Evolutionary conservation across 2,797 vertebrate species (phyloP), one percentile per base, ranked within the genome.

Genomic region (Enteromius anoplus): DNA sequence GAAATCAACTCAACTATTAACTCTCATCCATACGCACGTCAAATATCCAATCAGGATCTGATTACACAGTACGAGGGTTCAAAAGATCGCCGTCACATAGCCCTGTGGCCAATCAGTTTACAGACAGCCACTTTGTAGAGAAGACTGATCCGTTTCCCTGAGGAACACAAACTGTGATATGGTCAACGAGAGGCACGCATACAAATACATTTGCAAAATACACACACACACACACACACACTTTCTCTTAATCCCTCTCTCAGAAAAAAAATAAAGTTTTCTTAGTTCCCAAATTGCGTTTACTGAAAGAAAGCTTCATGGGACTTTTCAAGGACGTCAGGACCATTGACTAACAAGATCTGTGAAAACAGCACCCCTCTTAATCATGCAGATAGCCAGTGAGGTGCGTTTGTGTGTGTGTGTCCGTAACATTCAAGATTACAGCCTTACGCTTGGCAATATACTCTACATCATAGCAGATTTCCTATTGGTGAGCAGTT

Each of bases 291-390:
- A 81, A 8, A 55, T 85, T 87, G 90, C 84, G 78, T 64, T 32
- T 64, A n/a, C 3, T 80, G 53, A 86, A 85, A 79, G 34, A 62
- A 86, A 60, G 64, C 90, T 90, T 90, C 83, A 81, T 80, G 70
- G 87, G 89, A 89, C 80, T 81, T 92, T 88, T 94, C 93, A 94
- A 94, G 93, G 89, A 91, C 87, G 89, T 91, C 92, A 94, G 93
- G 93, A 94, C 91, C 87, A 82, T 89, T 75, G 88, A 77, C 51
- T 75, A 64, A 26, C 10, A 71, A 60, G 11, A 72, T 72, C 21
- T 64, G 34, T 40, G 40, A 58, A 70, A 71, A 47, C 55, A 62
- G 19, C 45, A 49, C 15, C 60, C 21, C 19, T 78, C 29, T 64
- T 49, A 78, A 66, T 51, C 26, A 51, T 32, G 15, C 29, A 51